Percentiles rank a stretch among this genome's conserved stretches.
These are phyloP conservation scores for Mimumesa dahlbomi DNA, from an alignment of 2,888 invertebrate genomes.

Conservation along the genomic window DNA sequence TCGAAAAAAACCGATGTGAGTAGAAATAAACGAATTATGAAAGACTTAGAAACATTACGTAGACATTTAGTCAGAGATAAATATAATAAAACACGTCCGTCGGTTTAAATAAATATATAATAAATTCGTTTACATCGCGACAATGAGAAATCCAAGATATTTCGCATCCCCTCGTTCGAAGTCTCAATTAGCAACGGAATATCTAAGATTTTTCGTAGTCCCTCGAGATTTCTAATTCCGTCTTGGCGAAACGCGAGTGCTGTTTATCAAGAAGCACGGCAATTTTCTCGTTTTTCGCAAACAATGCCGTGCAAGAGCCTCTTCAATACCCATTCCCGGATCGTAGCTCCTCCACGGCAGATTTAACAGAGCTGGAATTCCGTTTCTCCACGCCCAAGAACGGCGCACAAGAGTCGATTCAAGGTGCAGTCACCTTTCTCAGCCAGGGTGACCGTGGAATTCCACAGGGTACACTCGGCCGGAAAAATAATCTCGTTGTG, in stretches of 20 bases:
- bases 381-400: constrained; percentile 58
- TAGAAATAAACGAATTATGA: background rate
- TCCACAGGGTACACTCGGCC: constrained; percentile 68
- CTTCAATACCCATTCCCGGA: constrained; percentile 24
- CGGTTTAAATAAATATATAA: too few species aligned
- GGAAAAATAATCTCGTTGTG: constrained; percentile 67
- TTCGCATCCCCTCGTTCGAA: too few species aligned
- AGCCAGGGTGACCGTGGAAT: constrained; percentile 67
- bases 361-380: constrained; percentile 54
- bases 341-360: constrained; percentile 32
- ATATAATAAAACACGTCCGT: too few species aligned
- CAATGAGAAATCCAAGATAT: too few species aligned
- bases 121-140: too few species aligned
- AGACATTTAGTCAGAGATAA: too few species aligned
- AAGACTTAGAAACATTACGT: background rate
- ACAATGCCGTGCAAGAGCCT: constrained; percentile 6
- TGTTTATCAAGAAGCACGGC: constrained; percentile 11
- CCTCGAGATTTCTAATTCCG: background rate
- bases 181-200: background rate
- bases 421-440: constrained; percentile 75
- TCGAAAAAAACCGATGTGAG: background rate
- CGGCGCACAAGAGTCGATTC: constrained; percentile 58
- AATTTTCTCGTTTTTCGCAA: constrained; percentile 1
- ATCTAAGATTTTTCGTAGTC: background rate
- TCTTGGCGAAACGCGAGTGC: background rate